Evolutionary conservation across 2,888 invertebrate species (phyloP), one percentile per base, ranked within the genome.

Genomic region (Hipparchia semele): DNA sequence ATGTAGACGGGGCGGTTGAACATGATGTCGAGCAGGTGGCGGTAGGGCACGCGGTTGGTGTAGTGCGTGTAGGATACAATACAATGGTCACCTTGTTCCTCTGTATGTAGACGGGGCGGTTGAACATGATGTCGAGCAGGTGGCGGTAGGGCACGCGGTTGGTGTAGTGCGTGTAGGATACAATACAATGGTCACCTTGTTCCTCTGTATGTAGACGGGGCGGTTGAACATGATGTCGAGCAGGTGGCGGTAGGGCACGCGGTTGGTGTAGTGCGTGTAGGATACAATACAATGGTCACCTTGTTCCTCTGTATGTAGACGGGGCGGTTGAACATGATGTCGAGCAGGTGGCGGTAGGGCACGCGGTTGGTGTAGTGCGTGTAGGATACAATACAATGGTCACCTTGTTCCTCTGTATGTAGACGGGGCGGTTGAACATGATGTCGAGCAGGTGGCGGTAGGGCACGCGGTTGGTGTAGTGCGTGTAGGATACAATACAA

Each of bases 191-290:
- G 39, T 39, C 39, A 95, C 96, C 95, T 96, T 96, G 84, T 96
- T 95, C 80, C 95, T 94, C 85, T 96, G 96, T 80, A 98, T 96
- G 80, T 96, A 96, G 73, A 97, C 96, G 7, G 97, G 96, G 7
- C 97, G 90, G 90, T 97, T 97, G 88, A 97, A 97, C 78, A 96
- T 96, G 80, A 98, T 96, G 88, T 97, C 97, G 72, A 97, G 95
- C 79, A 97, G 92, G 46, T 96, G 96, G 33, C 96, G 94, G 87
- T 95, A 96, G n/a, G 95, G 94, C 76, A 97, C 97, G 77, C 96
- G 95, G 77, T 96, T 96, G 68, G 97, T 96, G 84, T 96, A 97
- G 89, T 97, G 97, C 0, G 96, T 97, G 88, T 97, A 97, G 0
- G 97, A 23, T 23, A 23, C 23, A 23, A 23, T 23, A 23, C 23